Conservation (phyloP, 2,113 vertebrate genomes). For the Condylura cristata region DNA sequence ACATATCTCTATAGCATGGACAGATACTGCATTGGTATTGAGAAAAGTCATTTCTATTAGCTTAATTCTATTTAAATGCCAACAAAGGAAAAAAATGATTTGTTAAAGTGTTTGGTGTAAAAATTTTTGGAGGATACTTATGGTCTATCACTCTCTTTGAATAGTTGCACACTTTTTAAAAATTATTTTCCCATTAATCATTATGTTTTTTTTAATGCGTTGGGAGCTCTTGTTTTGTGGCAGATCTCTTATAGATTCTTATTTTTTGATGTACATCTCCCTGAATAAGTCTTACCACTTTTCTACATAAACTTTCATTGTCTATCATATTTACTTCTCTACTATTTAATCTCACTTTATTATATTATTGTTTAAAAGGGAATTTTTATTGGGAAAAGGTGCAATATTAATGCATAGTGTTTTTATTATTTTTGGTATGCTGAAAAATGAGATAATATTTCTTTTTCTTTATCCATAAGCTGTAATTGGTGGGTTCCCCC, state of each 20-base stretch:
- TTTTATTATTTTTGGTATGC: constrained; percentile 58
- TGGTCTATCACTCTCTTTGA: neutral
- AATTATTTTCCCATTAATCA: neutral
- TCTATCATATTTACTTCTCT: neutral
- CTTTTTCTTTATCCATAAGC: constrained; percentile 46
- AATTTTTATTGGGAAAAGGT: constrained; percentile 35
- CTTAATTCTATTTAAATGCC: neutral
- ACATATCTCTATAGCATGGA: neutral
- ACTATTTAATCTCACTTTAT: constrained; percentile 32
- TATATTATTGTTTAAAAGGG: constrained; percentile 20
- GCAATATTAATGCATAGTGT: neutral
- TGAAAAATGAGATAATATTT: constrained; percentile 46
- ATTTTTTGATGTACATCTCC: neutral
- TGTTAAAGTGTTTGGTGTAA: constrained; percentile 8
- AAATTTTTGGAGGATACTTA: neutral
- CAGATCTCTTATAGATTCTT: neutral
- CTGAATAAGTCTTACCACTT: neutral
- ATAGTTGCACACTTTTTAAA: constrained; percentile 7
- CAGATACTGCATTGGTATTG: neutral
- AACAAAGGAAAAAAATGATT: constrained; percentile 42
- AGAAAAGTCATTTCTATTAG: constrained; percentile 33
- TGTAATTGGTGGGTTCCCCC: neutral
- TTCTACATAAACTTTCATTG: neutral
- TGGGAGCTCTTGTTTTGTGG: neutral
- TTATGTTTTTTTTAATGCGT: neutral